A percentile compares a stretch with the other conserved stretches of the same genome.
Conservation (phyloP, 2,113 vertebrate genomes). For the Climacteris rufus region DNA sequence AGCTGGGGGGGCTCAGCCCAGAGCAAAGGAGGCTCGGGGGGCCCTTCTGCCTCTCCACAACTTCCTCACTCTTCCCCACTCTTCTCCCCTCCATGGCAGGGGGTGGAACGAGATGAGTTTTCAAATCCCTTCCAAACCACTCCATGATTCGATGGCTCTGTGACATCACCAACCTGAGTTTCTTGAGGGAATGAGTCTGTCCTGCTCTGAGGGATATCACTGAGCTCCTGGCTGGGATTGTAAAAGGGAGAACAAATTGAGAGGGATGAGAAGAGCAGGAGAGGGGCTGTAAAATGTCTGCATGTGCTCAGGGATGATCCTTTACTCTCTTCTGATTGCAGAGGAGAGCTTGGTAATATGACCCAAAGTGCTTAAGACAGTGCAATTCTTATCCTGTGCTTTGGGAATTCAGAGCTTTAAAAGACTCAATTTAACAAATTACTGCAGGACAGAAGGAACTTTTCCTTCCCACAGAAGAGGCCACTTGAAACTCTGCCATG, state of each 20-base stretch:
- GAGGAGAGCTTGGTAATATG: too few relatives aligned
- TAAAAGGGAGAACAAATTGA: background rate
- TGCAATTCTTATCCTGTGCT: background rate
- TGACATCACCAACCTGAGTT: too few relatives aligned
- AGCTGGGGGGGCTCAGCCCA: background rate
- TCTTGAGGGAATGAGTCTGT: too few relatives aligned
- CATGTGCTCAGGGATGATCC: background rate
- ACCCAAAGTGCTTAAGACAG: background rate
- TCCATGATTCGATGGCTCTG: background rate
- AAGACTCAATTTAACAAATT: slow-evolving; percentile 3
- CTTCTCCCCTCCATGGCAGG: background rate
- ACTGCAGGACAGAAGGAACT: background rate
- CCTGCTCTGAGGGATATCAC: background rate
- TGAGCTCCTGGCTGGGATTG: background rate
- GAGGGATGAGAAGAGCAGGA: background rate
- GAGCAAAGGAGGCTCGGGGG: background rate
- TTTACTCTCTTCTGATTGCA: too few relatives aligned
- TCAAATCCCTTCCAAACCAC: background rate
- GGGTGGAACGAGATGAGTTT: background rate
- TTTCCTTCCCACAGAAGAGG: background rate
- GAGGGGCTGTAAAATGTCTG: background rate
- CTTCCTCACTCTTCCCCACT: background rate
- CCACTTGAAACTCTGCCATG: background rate
- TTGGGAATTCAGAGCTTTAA: background rate
- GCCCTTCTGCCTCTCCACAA: background rate